phyloP scores from a whole-genome alignment of 2,797 vertebrate genomes.

The Apodemus agrarius region DNA sequence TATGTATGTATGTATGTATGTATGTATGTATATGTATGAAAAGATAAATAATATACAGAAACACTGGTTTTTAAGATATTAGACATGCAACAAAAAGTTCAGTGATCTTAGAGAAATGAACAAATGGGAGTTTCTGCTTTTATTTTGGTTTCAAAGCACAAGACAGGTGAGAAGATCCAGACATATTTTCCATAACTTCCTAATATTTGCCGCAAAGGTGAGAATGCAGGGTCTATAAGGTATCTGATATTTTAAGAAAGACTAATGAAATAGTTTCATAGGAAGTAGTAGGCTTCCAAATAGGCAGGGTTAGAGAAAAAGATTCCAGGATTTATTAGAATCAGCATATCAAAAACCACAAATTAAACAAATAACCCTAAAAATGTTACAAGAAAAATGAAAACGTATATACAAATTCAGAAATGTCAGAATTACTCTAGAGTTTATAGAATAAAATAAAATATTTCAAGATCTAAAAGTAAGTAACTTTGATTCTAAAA shows the following conservation, averaged over 20 bases:
- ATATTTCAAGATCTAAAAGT: background rate
- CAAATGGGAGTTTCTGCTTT: background rate
- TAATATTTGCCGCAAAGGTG: background rate
- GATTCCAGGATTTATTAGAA: background rate
- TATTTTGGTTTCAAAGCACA: background rate
- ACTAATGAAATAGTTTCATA: background rate
- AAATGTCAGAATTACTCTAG: background rate
- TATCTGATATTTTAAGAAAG: background rate
- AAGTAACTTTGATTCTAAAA: background rate
- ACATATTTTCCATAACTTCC: background rate
- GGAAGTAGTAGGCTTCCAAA: background rate
- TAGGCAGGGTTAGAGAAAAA: background rate
- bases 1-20: too few species aligned
- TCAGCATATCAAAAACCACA: background rate
- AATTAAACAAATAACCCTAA: background rate
- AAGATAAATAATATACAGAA: too few species aligned
- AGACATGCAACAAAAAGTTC: background rate
- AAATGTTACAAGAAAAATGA: background rate
- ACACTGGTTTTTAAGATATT: background rate
- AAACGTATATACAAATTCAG: background rate
- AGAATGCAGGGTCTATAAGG: background rate
- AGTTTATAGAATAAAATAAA: background rate
- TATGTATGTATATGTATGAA: too few species aligned
- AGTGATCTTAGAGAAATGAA: background rate
- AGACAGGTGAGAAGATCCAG: background rate